Base-by-base conservation (phyloP, 2,888 invertebrate genomes). In the Synanthedon formicaeformis region DNA sequence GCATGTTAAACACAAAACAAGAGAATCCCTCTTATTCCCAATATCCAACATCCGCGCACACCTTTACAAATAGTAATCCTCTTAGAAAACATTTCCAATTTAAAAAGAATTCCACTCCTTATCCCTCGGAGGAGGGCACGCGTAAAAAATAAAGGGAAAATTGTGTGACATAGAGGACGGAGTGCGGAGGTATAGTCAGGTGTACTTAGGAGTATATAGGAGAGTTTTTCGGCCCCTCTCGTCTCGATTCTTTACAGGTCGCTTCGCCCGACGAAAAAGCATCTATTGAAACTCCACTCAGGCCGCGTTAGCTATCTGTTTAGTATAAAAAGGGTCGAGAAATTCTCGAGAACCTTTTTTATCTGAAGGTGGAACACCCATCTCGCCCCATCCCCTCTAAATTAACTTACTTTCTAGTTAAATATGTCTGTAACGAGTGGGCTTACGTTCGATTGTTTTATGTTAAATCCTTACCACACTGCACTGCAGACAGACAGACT, bases 21-120 rank as follows among this genome's bases (percentile, higher is more conserved):
- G 68, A 67, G 73, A 77, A 75, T 76, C 80, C 82, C 78, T 75
- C 41, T 49, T 75, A 78, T 76, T 75, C 73, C 78, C 65, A 62
- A 68, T 64, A 67, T 66, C 67, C 72, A 63, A 69, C 70, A 69
- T 71, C 69, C 73, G 66, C 73, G 71, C 75, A 77, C 81, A 83
- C 83, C 85, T 85, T 78, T 80, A 78, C 81, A 80, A 85, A 86
- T 85, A 81, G 84, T 86, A 87, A 87, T 86, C 86, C 87, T 86
- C 86, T 87, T 82, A 84, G 83, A 86, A 85, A 86, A 86, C 87
- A 87, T 86, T 87, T 86, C 86, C 87, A 87, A 87, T 87, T 87
- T 86, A 86, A 87, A 87, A 86, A 86, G 86, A 85, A 87, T 86
- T 87, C 80, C 71, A 67, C 68, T 80, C 82, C 77, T 81, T 80